Evolutionary conservation across 2,888 invertebrate genomes (phyloP).

Genomic region (Aphidius colemani): DNA sequence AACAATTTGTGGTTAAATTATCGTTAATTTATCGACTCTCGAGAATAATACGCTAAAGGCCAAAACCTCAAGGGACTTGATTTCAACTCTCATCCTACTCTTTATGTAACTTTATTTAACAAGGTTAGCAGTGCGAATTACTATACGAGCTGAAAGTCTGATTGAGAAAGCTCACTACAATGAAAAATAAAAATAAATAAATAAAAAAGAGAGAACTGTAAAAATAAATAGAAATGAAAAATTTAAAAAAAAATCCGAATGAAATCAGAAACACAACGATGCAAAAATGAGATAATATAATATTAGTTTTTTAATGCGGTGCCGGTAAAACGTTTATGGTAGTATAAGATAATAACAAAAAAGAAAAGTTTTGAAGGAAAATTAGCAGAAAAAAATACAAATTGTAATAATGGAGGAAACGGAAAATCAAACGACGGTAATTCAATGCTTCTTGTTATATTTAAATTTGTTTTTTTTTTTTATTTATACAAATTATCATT

Average conservation of each 20-base stretch:
- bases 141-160: constrained; percentile 50
- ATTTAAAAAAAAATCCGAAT: constrained; percentile 22
- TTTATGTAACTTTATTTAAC: constrained; percentile 42
- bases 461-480: constrained; percentile 13
- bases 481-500: constrained; percentile 12
- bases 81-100: background rate
- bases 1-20: constrained; percentile 22
- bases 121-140: constrained; percentile 55
- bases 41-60: constrained; percentile 28
- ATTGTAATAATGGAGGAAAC: constrained; percentile 13
- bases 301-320: constrained; percentile 44
- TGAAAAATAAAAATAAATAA: constrained; percentile 16
- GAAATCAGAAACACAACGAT: constrained; percentile 54
- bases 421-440: constrained; percentile 3
- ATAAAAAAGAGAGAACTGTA: constrained; percentile 19
- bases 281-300: constrained; percentile 58
- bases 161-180: constrained; percentile 53
- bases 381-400: constrained; percentile 18
- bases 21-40: constrained; percentile 32
- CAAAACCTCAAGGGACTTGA: background rate
- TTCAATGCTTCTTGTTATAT: constrained; percentile 14
- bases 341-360: constrained; percentile 28
- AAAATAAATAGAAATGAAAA: constrained; percentile 9
- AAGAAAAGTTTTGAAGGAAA: constrained; percentile 2
- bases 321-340: constrained; percentile 39